Percentiles rank a stretch among this genome's conserved stretches.
phyloP scores from a whole-genome alignment of 2,888 invertebrate species.

The Dynastes maya region DNA sequence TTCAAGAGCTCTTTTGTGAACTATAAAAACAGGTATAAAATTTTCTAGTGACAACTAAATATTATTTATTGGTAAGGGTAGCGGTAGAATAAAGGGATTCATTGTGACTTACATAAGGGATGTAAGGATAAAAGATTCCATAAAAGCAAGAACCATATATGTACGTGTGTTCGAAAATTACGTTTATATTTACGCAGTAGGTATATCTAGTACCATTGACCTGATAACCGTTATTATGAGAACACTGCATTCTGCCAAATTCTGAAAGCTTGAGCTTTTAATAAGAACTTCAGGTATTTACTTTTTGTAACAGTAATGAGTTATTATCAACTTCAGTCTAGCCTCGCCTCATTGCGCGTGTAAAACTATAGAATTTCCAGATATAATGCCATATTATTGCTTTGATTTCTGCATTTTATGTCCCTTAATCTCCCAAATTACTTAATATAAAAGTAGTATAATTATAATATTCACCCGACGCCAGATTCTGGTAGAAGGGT shows the following conservation, averaged over 20 bases:
- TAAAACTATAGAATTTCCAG: no score
- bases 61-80: constrained; percentile 38
- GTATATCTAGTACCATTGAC: constrained; percentile 31
- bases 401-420: no score
- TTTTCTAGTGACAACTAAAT: not conserved
- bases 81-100: constrained; percentile 50
- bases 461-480: no score
- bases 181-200: constrained; percentile 45
- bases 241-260: constrained; percentile 22
- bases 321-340: no score
- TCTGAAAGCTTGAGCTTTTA: not conserved
- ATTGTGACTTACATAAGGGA: constrained; percentile 51
- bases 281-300: not conserved
- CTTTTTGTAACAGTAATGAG: no score
- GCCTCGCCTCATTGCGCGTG: no score
- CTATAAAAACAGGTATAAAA: not conserved
- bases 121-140: constrained; percentile 46
- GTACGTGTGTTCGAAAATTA: constrained; percentile 43
- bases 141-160: constrained; percentile 42
- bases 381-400: no score
- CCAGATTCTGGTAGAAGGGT: no score
- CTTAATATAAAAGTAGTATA: no score
- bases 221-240: constrained; percentile 46
- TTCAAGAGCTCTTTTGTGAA: no score
- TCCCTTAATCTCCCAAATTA: no score